These are phyloP conservation scores for Drosophila navojoa DNA, from an alignment of 1,140 invertebrate species.

Conservation along the genomic window DNA sequence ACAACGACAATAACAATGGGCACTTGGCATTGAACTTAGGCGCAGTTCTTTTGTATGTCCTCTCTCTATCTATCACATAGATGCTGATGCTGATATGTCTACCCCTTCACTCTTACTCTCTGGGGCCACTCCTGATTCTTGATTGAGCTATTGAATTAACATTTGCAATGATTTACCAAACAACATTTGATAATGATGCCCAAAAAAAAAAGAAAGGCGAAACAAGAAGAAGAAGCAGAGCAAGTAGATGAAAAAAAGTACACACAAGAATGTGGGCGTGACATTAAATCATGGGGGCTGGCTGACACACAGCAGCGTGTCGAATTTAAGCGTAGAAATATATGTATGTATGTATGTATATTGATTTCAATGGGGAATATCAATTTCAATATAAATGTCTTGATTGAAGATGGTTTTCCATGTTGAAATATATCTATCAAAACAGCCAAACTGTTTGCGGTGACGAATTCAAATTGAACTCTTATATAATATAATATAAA, in stretches of 20 bases:
- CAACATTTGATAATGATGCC: slow-evolving; percentile 75
- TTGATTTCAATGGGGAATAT: slow-evolving; percentile 17
- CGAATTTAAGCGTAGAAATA: background rate
- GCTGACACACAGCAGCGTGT: slow-evolving; percentile 1
- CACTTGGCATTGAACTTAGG: slow-evolving; percentile 77
- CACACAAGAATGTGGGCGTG: slow-evolving; percentile 35
- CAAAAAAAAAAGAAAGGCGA: slow-evolving; percentile 14
- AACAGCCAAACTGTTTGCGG: too few relatives aligned
- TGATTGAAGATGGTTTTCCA: slow-evolving; percentile 2
- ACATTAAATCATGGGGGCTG: slow-evolving; percentile 8
- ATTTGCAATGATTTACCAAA: slow-evolving; percentile 79
- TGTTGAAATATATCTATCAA: background rate
- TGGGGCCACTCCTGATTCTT: slow-evolving; percentile 42
- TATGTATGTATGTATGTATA: background rate
- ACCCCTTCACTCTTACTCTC: slow-evolving; percentile 3
- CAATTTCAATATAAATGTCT: slow-evolving; percentile 14
- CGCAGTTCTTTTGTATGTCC: slow-evolving; percentile 52
- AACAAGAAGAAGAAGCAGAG: background rate
- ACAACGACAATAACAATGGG: slow-evolving; percentile 29
- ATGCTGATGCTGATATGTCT: too few relatives aligned
- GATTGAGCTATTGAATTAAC: slow-evolving; percentile 81
- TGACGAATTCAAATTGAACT: too few relatives aligned
- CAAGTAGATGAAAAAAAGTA: background rate
- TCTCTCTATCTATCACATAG: background rate
- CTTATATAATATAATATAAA: too few relatives aligned